Conservation (phyloP, 1,140 invertebrate genomes). For the Araneus ventricosus region DNA sequence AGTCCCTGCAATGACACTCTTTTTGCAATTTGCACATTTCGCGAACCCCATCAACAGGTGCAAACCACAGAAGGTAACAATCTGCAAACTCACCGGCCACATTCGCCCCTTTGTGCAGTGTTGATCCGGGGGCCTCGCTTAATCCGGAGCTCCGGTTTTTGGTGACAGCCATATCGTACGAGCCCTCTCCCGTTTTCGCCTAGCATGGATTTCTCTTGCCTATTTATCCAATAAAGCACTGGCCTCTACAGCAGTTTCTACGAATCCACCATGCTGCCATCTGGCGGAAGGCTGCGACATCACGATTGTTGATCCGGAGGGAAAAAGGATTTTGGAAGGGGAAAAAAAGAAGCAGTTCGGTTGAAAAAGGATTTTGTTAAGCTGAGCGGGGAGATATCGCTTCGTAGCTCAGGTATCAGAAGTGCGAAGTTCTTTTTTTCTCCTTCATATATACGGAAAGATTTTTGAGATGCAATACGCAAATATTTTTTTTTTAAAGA, state of each 20-base stretch:
- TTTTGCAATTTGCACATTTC: conserved; percentile 19
- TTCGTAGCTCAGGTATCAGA: no score
- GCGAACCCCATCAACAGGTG: background rate
- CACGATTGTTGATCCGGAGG: background rate
- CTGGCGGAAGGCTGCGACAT: background rate
- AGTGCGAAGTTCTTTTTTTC: no score
- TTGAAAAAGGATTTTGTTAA: no score
- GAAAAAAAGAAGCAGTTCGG: no score
- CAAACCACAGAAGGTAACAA: background rate
- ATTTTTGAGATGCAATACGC: no score
- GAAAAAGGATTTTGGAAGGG: background rate
- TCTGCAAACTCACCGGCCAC: conserved; percentile 58
- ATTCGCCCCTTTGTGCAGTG: conserved; percentile 60
- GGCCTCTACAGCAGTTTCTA: background rate
- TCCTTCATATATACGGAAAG: no score
- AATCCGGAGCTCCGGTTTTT: conserved; percentile 74
- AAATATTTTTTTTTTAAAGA: no score
- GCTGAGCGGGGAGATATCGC: no score
- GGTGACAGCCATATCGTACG: conserved; percentile 67
- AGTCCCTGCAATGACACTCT: background rate
- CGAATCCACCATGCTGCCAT: conserved; percentile 46
- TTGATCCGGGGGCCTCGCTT: conserved; percentile 63
- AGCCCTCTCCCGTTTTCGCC: conserved; percentile 58
- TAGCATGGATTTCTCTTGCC: conserved; percentile 39
- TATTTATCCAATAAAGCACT: conserved; percentile 62